Evolutionary conservation across 2,113 vertebrate species (phyloP), one percentile per base, ranked within the genome.

Genomic region (Silurus asotus): DNA sequence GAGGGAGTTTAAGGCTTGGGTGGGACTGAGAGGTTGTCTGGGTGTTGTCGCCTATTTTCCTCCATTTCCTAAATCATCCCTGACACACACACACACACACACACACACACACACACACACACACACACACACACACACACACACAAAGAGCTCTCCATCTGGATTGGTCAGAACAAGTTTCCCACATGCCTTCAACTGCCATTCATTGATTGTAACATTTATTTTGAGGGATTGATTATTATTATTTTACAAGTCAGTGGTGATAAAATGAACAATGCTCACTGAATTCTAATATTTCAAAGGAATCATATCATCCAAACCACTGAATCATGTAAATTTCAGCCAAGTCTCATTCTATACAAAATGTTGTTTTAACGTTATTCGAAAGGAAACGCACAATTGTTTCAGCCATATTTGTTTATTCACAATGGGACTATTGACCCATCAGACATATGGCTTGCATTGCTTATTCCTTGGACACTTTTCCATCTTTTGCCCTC

Each of bases 1-100:
- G 53, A 51, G 58, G 74, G 37, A 17, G 69, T 55, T 79, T 64
- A 84, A 56, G 75, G 82, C 70, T 15, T 78, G 64, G 81, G 56
- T 82, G 78, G 79, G 81, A 86, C 62, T 75, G 70, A 89, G 56
- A 82, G 77, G 62, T 67, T 87, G 82, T 84, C 84, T 84, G 84
- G 85, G 88, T 88, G 88, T 79, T 87, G 87, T 82, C 81, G 45
- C 13, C 23, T 81, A 56, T 84, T 83, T 91, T 88, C 87, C 85
- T 88, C 45, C 55, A 75, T 88, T 88, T 90, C 88, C 88, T 89
- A 78, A 69, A 69, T 64, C 58, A 75, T 84, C 76, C 81, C 65
- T 23, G 13, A 69, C 84, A 67, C 56, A 74, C 80, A 82, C 45
- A 51, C 59, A 51, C 19, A 51, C 55, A 19, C 86, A 58, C 80